Evolutionary conservation across 2,797 vertebrate species (phyloP), one percentile per base, ranked within the genome.

Genomic region (Setipinna tenuifilis): DNA sequence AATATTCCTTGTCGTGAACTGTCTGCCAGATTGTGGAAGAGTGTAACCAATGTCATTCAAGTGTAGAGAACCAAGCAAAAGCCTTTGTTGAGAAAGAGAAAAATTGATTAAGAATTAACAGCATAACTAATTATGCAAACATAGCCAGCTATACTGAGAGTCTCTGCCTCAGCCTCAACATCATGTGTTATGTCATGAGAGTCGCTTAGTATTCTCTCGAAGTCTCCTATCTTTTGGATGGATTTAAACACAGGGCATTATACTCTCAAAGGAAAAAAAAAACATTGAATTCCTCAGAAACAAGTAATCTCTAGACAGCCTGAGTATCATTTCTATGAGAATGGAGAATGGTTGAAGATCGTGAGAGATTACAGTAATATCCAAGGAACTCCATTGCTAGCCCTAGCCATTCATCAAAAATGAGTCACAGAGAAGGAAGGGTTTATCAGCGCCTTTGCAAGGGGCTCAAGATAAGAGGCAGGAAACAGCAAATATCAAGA

Each of bases 271-370:
- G 35, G 17, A 25, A 21, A 78, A 71, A 35, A 41, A 78, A 65
- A 65, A 65, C 35, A 41, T 17, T 35, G 68, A 41, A 21, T 78
- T 71, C 65, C 65, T 71, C 65, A 35, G 68, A 75, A 75, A 75
- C 28, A 71, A 35, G 68, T 35, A 14, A 35, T 75, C 68, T 35
- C 28, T 21, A 78, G 71, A 78, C 5, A 75, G 68, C 16, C 16
- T 23, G 25, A 93, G 93, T 92, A 90, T 83, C 90, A 88, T 91
- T 90, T 87, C 90, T 25, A 78, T 92, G 89, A 86, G n/a, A 86
- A 85, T 87, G 83, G 88, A 2, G 61, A 87, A 90, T 90, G 87
- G 88, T 83, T 88, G 90, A 85, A 86, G 91, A 87, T 86, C 21
- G 58, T 88, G 86, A 85, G 87, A 90, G 86, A 91, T 90, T 88